Conservation (phyloP, 1,140 invertebrate species). For the Coenobita brevimanus region DNA sequence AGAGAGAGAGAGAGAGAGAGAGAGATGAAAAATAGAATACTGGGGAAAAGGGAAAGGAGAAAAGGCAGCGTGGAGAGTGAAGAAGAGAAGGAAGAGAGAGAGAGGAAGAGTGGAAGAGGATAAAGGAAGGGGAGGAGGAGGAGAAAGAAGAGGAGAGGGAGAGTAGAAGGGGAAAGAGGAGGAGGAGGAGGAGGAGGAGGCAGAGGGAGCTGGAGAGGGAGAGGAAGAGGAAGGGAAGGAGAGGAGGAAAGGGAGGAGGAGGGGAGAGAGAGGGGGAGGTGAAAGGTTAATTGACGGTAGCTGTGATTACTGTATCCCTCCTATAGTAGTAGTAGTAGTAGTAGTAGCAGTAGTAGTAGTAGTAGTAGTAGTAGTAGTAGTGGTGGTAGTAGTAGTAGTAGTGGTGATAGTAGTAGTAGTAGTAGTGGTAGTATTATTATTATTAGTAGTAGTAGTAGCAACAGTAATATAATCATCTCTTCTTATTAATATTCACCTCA, state of each 20-base stretch:
- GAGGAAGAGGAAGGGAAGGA: not conserved
- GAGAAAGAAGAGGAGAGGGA: not conserved
- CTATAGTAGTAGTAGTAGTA: too few relatives aligned
- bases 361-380: too few relatives aligned
- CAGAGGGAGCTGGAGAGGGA: not conserved
- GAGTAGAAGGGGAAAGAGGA: not conserved
- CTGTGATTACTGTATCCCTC: too few relatives aligned
- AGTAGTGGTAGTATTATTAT: too few relatives aligned
- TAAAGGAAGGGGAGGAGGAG: not conserved
- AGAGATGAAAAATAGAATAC: not conserved
- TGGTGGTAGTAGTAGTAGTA: too few relatives aligned
- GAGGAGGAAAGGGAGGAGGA: not conserved
- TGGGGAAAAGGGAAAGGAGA: not conserved
- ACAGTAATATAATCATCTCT: too few relatives aligned
- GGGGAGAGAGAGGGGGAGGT: not conserved
- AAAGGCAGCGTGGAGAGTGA: not conserved
- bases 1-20: not conserved
- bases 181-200: not conserved
- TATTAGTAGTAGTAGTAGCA: too few relatives aligned
- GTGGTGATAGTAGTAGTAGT: too few relatives aligned
- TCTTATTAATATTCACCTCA: too few relatives aligned
- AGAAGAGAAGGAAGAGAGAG: not conserved
- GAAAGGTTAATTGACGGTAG: not conserved
- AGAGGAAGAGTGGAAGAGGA: slow-evolving; percentile 5
- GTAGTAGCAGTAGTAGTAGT: too few relatives aligned